Evolutionary conservation across 92 coral and sea anemone genomes (phyloP), one percentile per base, ranked within the genome.

Genomic region (Porites evermanni): DNA sequence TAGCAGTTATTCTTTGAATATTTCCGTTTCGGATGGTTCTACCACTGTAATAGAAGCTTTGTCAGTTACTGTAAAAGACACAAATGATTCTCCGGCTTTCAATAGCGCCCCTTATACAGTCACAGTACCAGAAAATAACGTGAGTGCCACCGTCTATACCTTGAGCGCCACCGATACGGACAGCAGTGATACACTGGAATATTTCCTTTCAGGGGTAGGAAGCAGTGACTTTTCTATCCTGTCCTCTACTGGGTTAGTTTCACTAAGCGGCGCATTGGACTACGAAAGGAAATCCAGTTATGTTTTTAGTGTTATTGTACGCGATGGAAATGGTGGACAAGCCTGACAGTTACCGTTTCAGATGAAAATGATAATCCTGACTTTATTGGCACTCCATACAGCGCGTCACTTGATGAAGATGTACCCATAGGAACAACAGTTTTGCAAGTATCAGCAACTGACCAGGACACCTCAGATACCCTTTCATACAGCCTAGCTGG

Each of bases 121-220:
- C n/a, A 81, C 87, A 6, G 82, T 88, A 8, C 26, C 68, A 12
- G 91, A 88, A 26, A 88, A 88, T 70, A 81, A 88, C 24, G 87
- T 72, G 6, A 79, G 81, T 78, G 87, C 91, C 20, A 60, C 70
- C 19, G 91, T 88, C 12, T 53, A 32, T 61, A 75, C 91, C 1
- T 79, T 79, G 13, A 91, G 94, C 58, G 94, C 92, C 6, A 73
- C 61, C 26, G 94, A 91, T 88, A 79, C 81, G 12, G 94, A 91
- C 66, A 86, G 89, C 72, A 87, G 82, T 9, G 92, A 91, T 20
- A 51, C 81, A 21, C 81, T 91, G 64, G 52, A 63, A 59, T 88
- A 58, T 75, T 88, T 69, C 67, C 88, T 88, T 16, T 81, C 91
- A 1, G 91, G 91, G 66, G 73, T 74, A 44, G 91, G 91, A 23